A percentile compares a stretch with the other conserved stretches of the same genome.
Evolutionary conservation across 2,888 invertebrate species (phyloP).

Genomic region (Troides helena): DNA sequence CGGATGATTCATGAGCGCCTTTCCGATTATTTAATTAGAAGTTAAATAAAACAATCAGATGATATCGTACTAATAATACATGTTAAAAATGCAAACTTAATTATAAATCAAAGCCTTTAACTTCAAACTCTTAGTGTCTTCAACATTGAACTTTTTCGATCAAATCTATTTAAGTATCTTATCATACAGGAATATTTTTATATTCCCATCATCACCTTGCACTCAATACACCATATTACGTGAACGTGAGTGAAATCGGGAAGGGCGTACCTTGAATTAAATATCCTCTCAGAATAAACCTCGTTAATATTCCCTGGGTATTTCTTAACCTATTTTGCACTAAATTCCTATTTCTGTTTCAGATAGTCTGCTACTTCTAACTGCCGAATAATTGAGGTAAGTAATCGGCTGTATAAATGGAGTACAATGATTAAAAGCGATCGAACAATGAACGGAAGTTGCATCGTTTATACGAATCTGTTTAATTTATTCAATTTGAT

Average conservation of each 20-base stretch:
- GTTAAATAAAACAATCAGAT: too few species aligned
- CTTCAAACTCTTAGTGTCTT: too few species aligned
- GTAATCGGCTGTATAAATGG: conserved; percentile 29
- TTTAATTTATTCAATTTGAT: conserved; percentile 42
- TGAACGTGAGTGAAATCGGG: conserved; percentile 32
- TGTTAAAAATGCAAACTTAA: too few species aligned
- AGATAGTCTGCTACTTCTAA: conserved; percentile 40
- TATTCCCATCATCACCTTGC: conserved; percentile 10
- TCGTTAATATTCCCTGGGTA: conserved; percentile 30
- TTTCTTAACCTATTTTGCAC: conserved; percentile 28
- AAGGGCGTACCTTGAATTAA: conserved; percentile 31
- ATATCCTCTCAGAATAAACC: conserved; percentile 31
- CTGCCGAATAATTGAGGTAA: conserved; percentile 28
- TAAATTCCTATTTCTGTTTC: conserved; percentile 42
- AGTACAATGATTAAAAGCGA: conserved; percentile 8
- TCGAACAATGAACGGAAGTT: conserved; percentile 13
- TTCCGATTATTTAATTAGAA: too few species aligned
- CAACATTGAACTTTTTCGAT: too few species aligned
- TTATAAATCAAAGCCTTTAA: too few species aligned
- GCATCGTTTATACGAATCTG: conserved; percentile 15
- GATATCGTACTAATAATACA: too few species aligned
- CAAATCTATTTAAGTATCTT: too few species aligned
- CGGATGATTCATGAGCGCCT: too few species aligned
- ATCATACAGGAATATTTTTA: too few species aligned
- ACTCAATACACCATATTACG: conserved; percentile 29